These are phyloP conservation scores for Haemorhous mexicanus DNA, from an alignment of 2,113 vertebrate species.

Conservation along the genomic window DNA sequence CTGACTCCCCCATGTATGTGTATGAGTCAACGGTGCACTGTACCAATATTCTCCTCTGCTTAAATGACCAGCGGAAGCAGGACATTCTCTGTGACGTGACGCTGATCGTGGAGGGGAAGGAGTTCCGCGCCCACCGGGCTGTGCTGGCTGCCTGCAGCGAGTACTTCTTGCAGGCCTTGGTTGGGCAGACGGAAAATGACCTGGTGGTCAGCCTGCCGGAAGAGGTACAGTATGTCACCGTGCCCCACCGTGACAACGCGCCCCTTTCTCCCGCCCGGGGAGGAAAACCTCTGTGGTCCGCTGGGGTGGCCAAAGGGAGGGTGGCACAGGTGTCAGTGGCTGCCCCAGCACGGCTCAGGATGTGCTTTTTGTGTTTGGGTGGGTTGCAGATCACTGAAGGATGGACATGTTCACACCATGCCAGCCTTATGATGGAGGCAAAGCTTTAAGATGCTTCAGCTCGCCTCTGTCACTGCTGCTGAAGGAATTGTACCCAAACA, in stretches of 20 bases:
- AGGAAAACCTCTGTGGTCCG: neutral
- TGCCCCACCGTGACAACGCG: accelerated
- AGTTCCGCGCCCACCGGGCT: slow-evolving; percentile 96
- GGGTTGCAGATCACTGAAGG: slow-evolving; percentile 13
- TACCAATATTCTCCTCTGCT: slow-evolving; percentile 98
- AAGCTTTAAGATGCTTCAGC: slow-evolving; percentile 30
- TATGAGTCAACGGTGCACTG: slow-evolving; percentile 99
- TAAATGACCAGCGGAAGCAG: slow-evolving; percentile 99
- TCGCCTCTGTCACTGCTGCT: neutral
- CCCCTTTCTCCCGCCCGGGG: accelerated
- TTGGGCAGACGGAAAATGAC: slow-evolving; percentile 93
- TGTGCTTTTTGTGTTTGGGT: slow-evolving; percentile 27
- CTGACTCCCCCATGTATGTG: slow-evolving; percentile 99
- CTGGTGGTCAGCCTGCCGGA: slow-evolving; percentile 94
- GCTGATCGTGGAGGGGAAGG: slow-evolving; percentile 93
- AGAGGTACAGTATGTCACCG: slow-evolving; percentile 78
- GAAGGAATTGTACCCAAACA: neutral
- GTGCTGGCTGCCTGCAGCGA: slow-evolving; percentile 98
- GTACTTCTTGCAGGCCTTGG: slow-evolving; percentile 95
- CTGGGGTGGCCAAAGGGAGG: neutral
- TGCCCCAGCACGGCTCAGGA: neutral
- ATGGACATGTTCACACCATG: neutral
- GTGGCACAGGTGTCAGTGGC: neutral
- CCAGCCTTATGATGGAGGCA: neutral
- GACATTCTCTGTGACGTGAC: slow-evolving; percentile 99